A percentile compares a stretch with the other conserved stretches of the same genome.
phyloP scores from a whole-genome alignment of 2,797 vertebrate species.

The Molossus alvarezi region DNA sequence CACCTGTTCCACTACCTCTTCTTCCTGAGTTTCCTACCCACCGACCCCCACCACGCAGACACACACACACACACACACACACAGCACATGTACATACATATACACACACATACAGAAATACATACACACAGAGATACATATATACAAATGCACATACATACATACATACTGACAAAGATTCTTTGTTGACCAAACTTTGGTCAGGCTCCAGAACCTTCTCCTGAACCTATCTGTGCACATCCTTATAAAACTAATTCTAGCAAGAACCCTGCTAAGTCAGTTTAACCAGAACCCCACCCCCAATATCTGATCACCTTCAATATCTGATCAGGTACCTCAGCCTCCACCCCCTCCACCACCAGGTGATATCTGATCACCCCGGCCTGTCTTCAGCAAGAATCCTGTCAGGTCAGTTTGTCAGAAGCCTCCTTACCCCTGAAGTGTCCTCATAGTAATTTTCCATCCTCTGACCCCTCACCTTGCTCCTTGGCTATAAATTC shows the following conservation, averaged over 20 bases:
- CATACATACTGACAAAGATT: not conserved
- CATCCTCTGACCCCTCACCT: not conserved
- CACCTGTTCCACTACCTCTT: not conserved
- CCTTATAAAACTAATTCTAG: constrained; percentile 20
- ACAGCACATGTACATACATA: not conserved
- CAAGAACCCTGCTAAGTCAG: not conserved
- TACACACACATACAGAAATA: not conserved
- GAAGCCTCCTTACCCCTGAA: not conserved
- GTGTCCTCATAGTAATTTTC: not conserved
- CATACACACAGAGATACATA: not conserved
- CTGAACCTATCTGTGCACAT: not conserved
- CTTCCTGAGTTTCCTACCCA: not conserved
- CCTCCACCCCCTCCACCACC: not conserved
- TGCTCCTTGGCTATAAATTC: not conserved
- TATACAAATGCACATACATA: not conserved
- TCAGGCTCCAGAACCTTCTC: not conserved
- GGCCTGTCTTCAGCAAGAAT: not conserved
- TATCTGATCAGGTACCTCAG: not conserved
- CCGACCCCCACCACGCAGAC: not conserved
- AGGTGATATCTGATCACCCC: not conserved
- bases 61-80: not conserved
- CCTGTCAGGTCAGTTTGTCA: not conserved
- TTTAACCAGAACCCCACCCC: not conserved
- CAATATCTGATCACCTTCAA: not conserved
- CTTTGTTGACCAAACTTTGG: not conserved